Evolutionary conservation across 2,888 invertebrate species (phyloP).

Genomic region (Sphaerolaimus hirsutus): DNA sequence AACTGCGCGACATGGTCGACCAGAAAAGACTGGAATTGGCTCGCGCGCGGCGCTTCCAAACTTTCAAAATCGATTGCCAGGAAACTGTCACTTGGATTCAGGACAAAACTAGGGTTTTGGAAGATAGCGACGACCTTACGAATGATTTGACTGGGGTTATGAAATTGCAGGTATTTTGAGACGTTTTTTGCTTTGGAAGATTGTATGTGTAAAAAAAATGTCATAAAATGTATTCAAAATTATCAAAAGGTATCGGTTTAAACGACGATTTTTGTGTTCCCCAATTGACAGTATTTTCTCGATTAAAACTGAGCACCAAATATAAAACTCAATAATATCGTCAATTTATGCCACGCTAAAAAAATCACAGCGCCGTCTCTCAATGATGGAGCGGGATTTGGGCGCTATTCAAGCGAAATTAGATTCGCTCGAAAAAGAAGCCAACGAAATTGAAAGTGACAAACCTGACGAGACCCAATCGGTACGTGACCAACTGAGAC

Average conservation of each 20-base stretch:
- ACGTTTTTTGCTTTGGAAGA: neutral
- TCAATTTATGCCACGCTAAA: too few species aligned
- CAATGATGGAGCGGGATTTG: slow-evolving; percentile 93
- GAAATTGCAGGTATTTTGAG: slow-evolving; percentile 43
- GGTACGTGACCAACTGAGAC: slow-evolving; percentile 63
- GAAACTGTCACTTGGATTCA: slow-evolving; percentile 35
- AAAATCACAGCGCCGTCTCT: slow-evolving; percentile 51
- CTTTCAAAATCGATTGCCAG: slow-evolving; percentile 88
- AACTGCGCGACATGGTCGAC: slow-evolving; percentile 74
- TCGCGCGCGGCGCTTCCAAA: slow-evolving; percentile 86
- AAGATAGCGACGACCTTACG: slow-evolving; percentile 86
- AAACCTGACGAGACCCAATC: slow-evolving; percentile 67
- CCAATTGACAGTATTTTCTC: too few species aligned
- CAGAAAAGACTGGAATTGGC: slow-evolving; percentile 80
- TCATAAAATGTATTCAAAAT: too few species aligned
- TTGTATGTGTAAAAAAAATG: too few species aligned
- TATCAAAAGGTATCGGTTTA: too few species aligned
- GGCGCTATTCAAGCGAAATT: slow-evolving; percentile 85
- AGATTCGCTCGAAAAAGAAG: slow-evolving; percentile 73
- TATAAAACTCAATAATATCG: too few species aligned
- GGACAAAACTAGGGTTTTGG: slow-evolving; percentile 90
- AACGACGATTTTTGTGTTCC: too few species aligned
- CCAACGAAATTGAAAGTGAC: slow-evolving; percentile 62
- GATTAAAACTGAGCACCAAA: too few species aligned
- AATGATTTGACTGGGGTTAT: slow-evolving; percentile 86